These are phyloP conservation scores for Epizoanthus ramosus DNA, from an alignment of 92 coral and sea anemone genomes.

Conservation along the genomic window DNA sequence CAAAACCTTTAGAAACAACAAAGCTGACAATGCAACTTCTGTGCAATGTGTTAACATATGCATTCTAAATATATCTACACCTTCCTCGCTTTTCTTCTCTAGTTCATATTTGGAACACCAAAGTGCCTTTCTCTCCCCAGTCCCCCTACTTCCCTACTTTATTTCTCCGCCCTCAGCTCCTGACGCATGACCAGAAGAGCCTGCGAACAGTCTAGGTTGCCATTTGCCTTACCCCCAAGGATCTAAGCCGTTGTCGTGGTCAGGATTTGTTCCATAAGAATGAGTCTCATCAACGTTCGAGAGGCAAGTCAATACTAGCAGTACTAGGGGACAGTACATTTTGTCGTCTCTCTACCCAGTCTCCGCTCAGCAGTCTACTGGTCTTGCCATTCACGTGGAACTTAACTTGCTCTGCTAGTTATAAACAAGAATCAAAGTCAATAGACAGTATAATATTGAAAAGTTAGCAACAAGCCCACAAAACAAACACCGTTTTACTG, in stretches of 20 bases:
- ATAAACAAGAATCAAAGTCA: too few relatives aligned
- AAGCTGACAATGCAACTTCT: too few relatives aligned
- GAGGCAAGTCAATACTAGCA: neutral
- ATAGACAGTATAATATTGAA: too few relatives aligned
- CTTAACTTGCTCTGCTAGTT: too few relatives aligned
- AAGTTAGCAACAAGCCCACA: too few relatives aligned
- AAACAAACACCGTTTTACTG: too few relatives aligned
- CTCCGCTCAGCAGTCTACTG: neutral
- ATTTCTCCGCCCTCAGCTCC: neutral
- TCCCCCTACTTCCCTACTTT: neutral
- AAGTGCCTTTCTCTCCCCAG: too few relatives aligned
- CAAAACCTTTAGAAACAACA: too few relatives aligned
- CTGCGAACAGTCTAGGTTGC: neutral
- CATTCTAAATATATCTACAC: too few relatives aligned
- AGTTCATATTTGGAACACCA: too few relatives aligned
- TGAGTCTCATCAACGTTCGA: neutral
- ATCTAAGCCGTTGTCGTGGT: neutral
- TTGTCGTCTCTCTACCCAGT: neutral
- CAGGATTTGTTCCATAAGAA: neutral
- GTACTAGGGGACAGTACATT: neutral
- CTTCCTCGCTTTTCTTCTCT: too few relatives aligned
- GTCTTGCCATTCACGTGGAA: neutral
- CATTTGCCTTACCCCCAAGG: slow-evolving; percentile 5
- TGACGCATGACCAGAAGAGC: neutral
- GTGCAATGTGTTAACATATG: too few relatives aligned